Base-by-base conservation (phyloP, 2,113 vertebrate species). In the Ptychochromis oligacanthus region DNA sequence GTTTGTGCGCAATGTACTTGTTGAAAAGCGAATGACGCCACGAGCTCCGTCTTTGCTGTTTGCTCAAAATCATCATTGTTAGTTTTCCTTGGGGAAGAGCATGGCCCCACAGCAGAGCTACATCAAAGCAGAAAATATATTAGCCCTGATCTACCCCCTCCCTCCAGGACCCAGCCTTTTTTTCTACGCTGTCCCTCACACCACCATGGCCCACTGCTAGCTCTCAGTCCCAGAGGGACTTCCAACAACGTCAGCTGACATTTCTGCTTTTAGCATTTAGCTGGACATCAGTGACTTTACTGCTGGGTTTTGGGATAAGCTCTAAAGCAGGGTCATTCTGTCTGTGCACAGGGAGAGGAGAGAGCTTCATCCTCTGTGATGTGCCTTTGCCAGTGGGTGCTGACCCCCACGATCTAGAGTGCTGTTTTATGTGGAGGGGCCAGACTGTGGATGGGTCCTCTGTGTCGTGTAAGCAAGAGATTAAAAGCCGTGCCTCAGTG, bases 221-320 rank as follows among this genome's bases (percentile, higher is more conserved):
- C 75, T 34, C 80, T 77, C 62, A 14, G 55, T 87, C 90, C 87
- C 91, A 79, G 13, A 74, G 90, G 88, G 90, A 87, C 78, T 18
- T 10, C 26, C 76, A 87, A 86, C 83, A 80, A 90, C 78, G 76
- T 93, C 91, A 83, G 58, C 83, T 87, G 85, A 92, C 89, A 92
- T 91, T 89, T 93, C 90, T 92, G 87, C 92, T 93, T 93, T 91
- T 87, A 88, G 88, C 84, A 87, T 94, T 93, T 89, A 92, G 83
- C 67, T 67, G 86, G 36, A 90, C 89, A 89, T 92, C 88, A 85
- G 64, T 83, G 91, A 86, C 81, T 85, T 87, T n/a, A 86, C 89
- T 77, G 80, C 77, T 86, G 87, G 59, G 22, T 85, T 89, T 89
- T 83, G 88, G 87, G 77, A 79, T 20, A 70, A 85, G 83, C 85